phyloP scores from a whole-genome alignment of 2,888 invertebrate species.

The Dryobota labecula region DNA sequence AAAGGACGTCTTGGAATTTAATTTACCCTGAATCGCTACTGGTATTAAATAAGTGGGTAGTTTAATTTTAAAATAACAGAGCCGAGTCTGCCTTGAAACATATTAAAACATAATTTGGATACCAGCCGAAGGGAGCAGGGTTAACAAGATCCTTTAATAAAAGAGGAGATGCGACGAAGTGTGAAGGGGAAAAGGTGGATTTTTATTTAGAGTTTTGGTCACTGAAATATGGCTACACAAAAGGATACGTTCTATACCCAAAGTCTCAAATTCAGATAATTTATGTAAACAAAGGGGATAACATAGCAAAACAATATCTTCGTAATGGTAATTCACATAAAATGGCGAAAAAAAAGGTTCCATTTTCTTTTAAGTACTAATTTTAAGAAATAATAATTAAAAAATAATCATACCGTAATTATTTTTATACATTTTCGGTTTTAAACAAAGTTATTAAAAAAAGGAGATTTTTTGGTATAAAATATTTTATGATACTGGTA shows the following conservation, averaged over 20 bases:
- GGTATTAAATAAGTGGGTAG: constrained; percentile 61
- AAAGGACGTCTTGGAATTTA: constrained; percentile 80
- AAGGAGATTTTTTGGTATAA: too few relatives aligned
- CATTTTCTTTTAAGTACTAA: too few relatives aligned
- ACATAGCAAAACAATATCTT: too few relatives aligned
- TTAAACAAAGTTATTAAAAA: too few relatives aligned
- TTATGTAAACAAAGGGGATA: too few relatives aligned
- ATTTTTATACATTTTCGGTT: too few relatives aligned
- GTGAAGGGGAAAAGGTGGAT: constrained; percentile 27
- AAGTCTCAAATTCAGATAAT: too few relatives aligned
- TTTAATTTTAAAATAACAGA: constrained; percentile 69
- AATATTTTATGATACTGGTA: too few relatives aligned
- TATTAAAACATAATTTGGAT: constrained; percentile 69
- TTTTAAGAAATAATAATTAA: too few relatives aligned
- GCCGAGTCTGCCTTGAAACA: constrained; percentile 40
- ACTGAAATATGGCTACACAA: constrained; percentile 28
- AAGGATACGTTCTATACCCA: not conserved
- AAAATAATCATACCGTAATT: too few relatives aligned
- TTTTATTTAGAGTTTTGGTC: constrained; percentile 18
- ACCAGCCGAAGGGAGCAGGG: constrained; percentile 46
- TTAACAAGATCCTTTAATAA: constrained; percentile 57
- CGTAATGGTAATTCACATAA: too few relatives aligned
- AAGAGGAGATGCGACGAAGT: constrained; percentile 33
- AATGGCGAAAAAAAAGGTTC: too few relatives aligned
- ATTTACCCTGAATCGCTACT: constrained; percentile 71